Conservation (phyloP, 1,140 invertebrate genomes). For the Tribolium madens region DNA sequence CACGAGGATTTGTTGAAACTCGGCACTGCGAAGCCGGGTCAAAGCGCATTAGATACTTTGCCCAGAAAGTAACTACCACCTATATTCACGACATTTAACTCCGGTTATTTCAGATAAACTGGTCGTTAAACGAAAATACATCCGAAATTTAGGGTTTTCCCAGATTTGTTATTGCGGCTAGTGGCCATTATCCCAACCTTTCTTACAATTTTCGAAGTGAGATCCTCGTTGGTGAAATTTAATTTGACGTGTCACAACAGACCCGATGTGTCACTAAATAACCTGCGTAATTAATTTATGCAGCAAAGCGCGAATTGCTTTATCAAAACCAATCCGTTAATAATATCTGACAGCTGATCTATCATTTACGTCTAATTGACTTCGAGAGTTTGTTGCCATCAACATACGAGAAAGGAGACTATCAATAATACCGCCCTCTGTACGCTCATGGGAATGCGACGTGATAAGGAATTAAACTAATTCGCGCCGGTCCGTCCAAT, state of each 20-base stretch:
- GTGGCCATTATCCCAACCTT: background rate
- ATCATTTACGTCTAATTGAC: slow-evolving; percentile 60
- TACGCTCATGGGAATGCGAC: slow-evolving; percentile 19
- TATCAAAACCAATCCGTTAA: slow-evolving; percentile 57
- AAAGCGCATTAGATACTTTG: slow-evolving; percentile 49
- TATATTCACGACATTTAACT: slow-evolving; percentile 48
- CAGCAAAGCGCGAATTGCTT: slow-evolving; percentile 42
- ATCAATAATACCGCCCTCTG: slow-evolving; percentile 36
- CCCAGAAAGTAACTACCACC: slow-evolving; percentile 49
- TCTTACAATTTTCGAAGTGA: background rate
- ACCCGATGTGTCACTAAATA: slow-evolving; percentile 30
- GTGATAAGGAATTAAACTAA: slow-evolving; percentile 34
- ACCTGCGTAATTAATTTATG: slow-evolving; percentile 44
- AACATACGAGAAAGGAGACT: slow-evolving; percentile 37
- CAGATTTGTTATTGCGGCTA: background rate
- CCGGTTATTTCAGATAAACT: slow-evolving; percentile 47
- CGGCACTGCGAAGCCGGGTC: slow-evolving; percentile 39
- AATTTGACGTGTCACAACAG: slow-evolving; percentile 23
- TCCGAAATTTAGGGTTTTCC: slow-evolving; percentile 28
- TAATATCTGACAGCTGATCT: slow-evolving; percentile 57
- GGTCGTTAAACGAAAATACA: slow-evolving; percentile 44
- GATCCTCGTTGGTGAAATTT: slow-evolving; percentile 6
- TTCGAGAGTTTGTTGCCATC: slow-evolving; percentile 52
- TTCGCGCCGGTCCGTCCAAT: slow-evolving; percentile 24
- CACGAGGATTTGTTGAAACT: slow-evolving; percentile 45